These are phyloP conservation scores for Euplagia quadripunctaria DNA, from an alignment of 2,888 invertebrate species.

Conservation along the genomic window DNA sequence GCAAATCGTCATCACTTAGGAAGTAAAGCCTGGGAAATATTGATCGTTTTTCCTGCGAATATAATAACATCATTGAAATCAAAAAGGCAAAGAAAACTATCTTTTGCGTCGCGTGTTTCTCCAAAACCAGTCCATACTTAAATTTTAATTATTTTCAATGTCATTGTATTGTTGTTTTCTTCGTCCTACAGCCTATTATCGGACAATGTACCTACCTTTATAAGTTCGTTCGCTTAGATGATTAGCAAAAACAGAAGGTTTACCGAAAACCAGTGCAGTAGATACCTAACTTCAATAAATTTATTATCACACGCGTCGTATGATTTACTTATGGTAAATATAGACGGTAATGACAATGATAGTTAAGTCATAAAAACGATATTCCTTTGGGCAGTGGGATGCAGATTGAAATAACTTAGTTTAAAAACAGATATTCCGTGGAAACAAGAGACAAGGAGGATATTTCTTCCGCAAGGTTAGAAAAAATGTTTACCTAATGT, in stretches of 20 bases:
- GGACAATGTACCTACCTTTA: neutral
- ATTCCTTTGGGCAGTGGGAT: neutral
- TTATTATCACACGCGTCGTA: no score
- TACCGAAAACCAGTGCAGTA: neutral
- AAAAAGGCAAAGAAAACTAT: slow-evolving; percentile 16
- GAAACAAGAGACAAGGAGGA: no score
- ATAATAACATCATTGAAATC: slow-evolving; percentile 8
- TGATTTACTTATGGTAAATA: neutral
- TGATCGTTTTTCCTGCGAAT: slow-evolving; percentile 94
- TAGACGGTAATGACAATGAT: neutral
- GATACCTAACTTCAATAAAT: neutral
- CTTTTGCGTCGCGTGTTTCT: slow-evolving; percentile 3
- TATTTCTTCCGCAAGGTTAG: no score
- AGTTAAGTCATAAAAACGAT: neutral
- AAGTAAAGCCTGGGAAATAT: slow-evolving; percentile 98
- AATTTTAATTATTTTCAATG: slow-evolving; percentile 4
- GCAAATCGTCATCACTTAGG: slow-evolving; percentile 98
- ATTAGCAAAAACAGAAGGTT: neutral
- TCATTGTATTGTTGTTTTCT: slow-evolving; percentile 4
- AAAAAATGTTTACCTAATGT: no score
- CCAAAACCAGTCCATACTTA: neutral
- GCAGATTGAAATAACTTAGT: neutral
- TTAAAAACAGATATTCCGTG: neutral
- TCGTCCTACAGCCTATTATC: neutral
- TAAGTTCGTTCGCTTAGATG: neutral